Evolutionary conservation across 1,140 invertebrate genomes (phyloP).

Genomic region (Drosophila albomicans): DNA sequence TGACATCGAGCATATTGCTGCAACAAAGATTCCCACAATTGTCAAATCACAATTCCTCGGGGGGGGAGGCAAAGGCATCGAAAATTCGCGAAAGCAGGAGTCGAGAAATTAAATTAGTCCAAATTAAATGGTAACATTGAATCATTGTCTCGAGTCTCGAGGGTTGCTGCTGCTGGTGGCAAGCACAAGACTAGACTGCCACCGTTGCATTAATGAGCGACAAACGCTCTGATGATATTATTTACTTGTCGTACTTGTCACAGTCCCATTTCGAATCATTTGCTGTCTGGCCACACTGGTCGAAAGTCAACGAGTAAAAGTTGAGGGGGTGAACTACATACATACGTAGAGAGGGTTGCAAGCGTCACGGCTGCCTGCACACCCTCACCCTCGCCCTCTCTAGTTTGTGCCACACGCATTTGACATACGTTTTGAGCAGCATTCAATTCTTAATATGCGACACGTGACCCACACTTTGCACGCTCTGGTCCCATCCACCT

Average conservation of each 20-base stretch:
- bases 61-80: conserved; percentile 1
- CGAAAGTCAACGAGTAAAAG: conserved; percentile 62
- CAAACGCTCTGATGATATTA: conserved; percentile 74
- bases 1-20: conserved; percentile 65
- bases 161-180: conserved; percentile 16
- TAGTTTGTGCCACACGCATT: conserved; percentile 41
- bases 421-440: conserved; percentile 77
- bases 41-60: conserved; percentile 65
- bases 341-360: conserved; percentile 58
- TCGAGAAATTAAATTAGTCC: conserved; percentile 74
- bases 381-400: conserved; percentile 55
- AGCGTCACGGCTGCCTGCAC: conserved; percentile 72
- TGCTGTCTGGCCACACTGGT: conserved; percentile 72
- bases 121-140: conserved; percentile 68
- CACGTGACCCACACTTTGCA: conserved; percentile 81
- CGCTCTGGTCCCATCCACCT: conserved; percentile 22
- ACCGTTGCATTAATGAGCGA: conserved; percentile 70
- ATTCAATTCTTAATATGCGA: conserved; percentile 77
- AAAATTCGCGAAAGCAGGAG: conserved; percentile 30
- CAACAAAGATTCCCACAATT: conserved; percentile 70
- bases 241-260: conserved; percentile 62
- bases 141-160: neutral
- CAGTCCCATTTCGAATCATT: conserved; percentile 28
- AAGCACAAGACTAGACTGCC: neutral
- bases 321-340: too few relatives aligned